A percentile compares a stretch with the other conserved stretches of the same genome.
Conservation (phyloP, 2,888 invertebrate species). For the Epinotia demarniana region DNA sequence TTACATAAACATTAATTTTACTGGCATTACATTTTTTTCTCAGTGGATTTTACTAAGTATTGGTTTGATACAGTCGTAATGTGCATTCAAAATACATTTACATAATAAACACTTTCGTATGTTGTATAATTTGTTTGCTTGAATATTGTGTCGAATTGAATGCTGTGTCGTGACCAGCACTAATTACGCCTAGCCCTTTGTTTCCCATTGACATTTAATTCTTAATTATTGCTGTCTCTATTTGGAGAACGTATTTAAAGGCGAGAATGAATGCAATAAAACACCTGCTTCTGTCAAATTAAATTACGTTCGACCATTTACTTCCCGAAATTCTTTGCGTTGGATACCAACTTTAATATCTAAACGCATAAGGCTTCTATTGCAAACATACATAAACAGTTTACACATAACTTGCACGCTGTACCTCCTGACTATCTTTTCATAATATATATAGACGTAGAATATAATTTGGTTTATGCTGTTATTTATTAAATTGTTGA, state of each 20-base stretch:
- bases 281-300: constrained; percentile 37
- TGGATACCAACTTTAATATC: neutral
- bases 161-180: constrained; percentile 49
- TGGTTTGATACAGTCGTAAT: no score
- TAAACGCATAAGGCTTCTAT: neutral
- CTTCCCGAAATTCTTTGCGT: constrained; percentile 2
- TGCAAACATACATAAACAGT: neutral
- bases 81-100: neutral
- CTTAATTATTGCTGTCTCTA: constrained; percentile 39
- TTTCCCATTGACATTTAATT: constrained; percentile 46
- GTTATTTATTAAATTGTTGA: no score
- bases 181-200: constrained; percentile 51
- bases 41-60: no score
- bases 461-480: no score
- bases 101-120: neutral
- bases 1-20: no score
- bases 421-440: no score
- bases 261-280: constrained; percentile 20
- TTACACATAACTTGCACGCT: no score
- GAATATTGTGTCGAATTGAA: constrained; percentile 50
- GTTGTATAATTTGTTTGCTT: constrained; percentile 48
- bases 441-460: no score
- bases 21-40: no score
- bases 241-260: constrained; percentile 34
- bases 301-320: constrained; percentile 25